A percentile compares a stretch with the other conserved stretches of the same genome.
Evolutionary conservation across 2,888 invertebrate genomes (phyloP).

Genomic region (Platypus cylindrus): DNA sequence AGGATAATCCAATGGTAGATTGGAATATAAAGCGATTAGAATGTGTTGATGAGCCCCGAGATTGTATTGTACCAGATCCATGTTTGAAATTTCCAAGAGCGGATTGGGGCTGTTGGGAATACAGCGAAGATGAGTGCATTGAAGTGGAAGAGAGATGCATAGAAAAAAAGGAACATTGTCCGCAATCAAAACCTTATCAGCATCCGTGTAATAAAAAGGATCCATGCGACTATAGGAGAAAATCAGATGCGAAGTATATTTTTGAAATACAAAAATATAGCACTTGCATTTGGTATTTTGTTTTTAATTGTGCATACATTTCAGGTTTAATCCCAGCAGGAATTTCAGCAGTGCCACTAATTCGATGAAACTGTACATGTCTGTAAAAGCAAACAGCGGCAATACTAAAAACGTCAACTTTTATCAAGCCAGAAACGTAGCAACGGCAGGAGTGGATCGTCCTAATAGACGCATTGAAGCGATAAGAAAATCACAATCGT

Average conservation of each 20-base stretch:
- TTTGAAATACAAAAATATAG: no score
- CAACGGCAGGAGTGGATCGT: neutral
- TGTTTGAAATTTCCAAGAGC: slow-evolving; percentile 16
- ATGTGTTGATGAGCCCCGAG: slow-evolving; percentile 15
- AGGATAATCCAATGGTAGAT: slow-evolving; percentile 18
- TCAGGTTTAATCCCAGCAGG: slow-evolving; percentile 6
- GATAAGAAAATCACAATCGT: slow-evolving; percentile 1
- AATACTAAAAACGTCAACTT: neutral
- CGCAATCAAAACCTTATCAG: slow-evolving; percentile 1
- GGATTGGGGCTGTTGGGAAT: slow-evolving; percentile 23
- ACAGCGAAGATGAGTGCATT: slow-evolving; percentile 8
- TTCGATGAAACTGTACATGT: slow-evolving; percentile 8
- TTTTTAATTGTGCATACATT: no score
- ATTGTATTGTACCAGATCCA: slow-evolving; percentile 14
- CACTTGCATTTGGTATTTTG: no score
- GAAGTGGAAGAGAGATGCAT: slow-evolving; percentile 12
- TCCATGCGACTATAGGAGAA: slow-evolving; percentile 3
- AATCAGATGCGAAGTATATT: neutral
- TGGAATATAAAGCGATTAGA: slow-evolving; percentile 16
- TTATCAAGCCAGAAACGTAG: neutral
- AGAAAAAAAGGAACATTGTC: slow-evolving; percentile 6
- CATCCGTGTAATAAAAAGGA: slow-evolving; percentile 7
- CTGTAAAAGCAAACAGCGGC: slow-evolving; percentile 3
- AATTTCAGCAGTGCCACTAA: slow-evolving; percentile 8
- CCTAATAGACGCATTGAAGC: neutral